These are phyloP conservation scores for Mallotus villosus DNA, from an alignment of 2,797 vertebrate genomes.

Conservation along the genomic window DNA sequence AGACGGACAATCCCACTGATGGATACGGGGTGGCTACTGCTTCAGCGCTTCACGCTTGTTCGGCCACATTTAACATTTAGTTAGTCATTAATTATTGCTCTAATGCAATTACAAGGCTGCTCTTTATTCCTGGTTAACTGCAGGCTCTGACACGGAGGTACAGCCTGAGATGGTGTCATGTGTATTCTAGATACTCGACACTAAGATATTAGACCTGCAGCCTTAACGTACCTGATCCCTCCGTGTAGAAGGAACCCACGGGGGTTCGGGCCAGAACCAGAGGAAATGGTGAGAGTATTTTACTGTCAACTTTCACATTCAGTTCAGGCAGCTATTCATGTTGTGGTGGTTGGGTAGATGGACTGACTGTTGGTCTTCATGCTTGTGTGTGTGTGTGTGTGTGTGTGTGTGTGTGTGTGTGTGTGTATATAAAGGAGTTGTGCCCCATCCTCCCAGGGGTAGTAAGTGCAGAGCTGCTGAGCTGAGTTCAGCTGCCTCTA, in stretches of 20 bases:
- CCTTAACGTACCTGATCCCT: too few relatives aligned
- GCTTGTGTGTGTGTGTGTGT: constrained; percentile 9
- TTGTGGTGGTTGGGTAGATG: not conserved
- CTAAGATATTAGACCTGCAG: too few relatives aligned
- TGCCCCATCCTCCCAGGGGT: not conserved
- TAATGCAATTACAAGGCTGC: not conserved
- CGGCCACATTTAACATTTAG: not conserved
- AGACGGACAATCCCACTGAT: not conserved
- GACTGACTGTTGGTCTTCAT: not conserved
- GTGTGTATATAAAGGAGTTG: not conserved
- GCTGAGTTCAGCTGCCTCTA: not conserved
- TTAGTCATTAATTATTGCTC: not conserved
- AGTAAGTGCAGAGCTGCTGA: constrained; percentile 4
- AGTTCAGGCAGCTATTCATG: not conserved
- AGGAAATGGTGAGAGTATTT: not conserved
- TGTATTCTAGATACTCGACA: not conserved
- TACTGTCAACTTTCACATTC: not conserved
- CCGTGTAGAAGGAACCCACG: too few relatives aligned
- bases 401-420: not conserved
- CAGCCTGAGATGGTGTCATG: not conserved
- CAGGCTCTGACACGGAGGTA: not conserved
- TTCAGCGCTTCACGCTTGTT: not conserved
- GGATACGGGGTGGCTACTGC: not conserved
- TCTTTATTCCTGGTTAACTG: not conserved
- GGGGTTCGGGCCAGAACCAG: too few relatives aligned